Conservation (phyloP, 2,113 vertebrate genomes). For the Zootoca vivipara region DNA sequence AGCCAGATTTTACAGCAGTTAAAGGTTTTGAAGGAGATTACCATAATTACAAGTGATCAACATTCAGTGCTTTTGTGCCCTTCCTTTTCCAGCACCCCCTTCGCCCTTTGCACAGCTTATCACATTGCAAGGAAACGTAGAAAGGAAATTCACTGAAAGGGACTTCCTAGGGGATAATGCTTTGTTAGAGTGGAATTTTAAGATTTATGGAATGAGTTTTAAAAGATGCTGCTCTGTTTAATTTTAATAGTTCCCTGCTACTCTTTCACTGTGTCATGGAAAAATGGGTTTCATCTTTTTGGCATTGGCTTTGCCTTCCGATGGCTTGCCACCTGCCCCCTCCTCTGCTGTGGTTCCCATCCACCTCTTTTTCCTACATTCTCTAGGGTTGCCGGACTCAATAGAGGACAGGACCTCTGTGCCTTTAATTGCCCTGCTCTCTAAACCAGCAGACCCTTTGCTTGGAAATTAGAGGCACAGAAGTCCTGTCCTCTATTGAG, state of each 20-base stretch:
- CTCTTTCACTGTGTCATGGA: conserved; percentile 27
- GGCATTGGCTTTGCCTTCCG: too few relatives aligned
- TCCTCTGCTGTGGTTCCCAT: background rate
- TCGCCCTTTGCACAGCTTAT: conserved; percentile 19
- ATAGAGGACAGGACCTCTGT: too few relatives aligned
- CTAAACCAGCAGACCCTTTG: too few relatives aligned
- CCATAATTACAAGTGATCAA: conserved; percentile 71
- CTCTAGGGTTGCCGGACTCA: too few relatives aligned
- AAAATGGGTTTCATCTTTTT: too few relatives aligned
- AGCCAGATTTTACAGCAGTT: conserved; percentile 59
- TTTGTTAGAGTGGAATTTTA: conserved; percentile 32
- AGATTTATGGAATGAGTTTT: background rate
- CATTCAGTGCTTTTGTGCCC: conserved; percentile 45
- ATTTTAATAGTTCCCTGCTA: background rate
- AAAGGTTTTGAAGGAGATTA: conserved; percentile 69
- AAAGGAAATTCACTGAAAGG: background rate
- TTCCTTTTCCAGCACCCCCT: background rate
- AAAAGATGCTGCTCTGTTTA: background rate
- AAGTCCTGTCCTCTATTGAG: too few relatives aligned
- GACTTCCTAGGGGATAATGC: conserved; percentile 29
- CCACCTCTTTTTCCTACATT: background rate
- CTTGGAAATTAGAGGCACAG: too few relatives aligned
- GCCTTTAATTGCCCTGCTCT: too few relatives aligned
- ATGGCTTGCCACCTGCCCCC: background rate
- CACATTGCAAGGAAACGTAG: background rate